Percentiles rank a stretch among this genome's conserved stretches.
Conservation (phyloP, 1,140 invertebrate species). For the Temnothorax curvispinosus region DNA sequence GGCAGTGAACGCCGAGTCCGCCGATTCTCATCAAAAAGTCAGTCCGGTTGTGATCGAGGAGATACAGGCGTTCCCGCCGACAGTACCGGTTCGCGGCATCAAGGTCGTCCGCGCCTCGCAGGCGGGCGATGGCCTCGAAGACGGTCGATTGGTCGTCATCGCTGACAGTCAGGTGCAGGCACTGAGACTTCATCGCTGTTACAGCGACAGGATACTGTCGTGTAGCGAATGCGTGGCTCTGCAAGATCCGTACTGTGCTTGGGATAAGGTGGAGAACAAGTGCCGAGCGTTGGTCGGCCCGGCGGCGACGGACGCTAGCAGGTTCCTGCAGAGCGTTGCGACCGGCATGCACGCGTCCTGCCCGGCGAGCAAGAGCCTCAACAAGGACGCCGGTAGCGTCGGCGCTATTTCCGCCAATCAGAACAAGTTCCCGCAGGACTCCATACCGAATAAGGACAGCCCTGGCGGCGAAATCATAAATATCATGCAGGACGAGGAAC, state of each 20-base stretch:
- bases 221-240: conserved; percentile 98
- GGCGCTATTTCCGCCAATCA: conserved; percentile 89
- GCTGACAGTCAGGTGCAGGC: conserved; percentile 95
- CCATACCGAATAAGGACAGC: conserved; percentile 88
- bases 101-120: conserved; percentile 90
- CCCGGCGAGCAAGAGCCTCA: conserved; percentile 89
- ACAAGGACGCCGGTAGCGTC: conserved; percentile 91
- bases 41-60: conserved; percentile 97
- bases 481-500: conserved; percentile 93
- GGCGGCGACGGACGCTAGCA: conserved; percentile 91
- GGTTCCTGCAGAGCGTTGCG: conserved; percentile 94
- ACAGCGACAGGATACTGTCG: conserved; percentile 94
- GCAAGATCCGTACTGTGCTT: conserved; percentile 99
- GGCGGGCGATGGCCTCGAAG: conserved; percentile 88
- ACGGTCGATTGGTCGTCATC: conserved; percentile 95
- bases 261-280: conserved; percentile 94
- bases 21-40: conserved; percentile 91
- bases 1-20: conserved; percentile 95
- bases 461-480: conserved; percentile 92
- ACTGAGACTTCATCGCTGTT: conserved; percentile 95
- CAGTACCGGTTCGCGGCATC: conserved; percentile 92
- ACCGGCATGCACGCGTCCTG: conserved; percentile 93
- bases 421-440: conserved; percentile 87
- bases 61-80: conserved; percentile 94
- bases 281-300: conserved; percentile 91